Percentiles rank a stretch among this genome's conserved stretches.
Evolutionary conservation across 1,140 invertebrate species (phyloP).

Genomic region (Bombyx mandarina): DNA sequence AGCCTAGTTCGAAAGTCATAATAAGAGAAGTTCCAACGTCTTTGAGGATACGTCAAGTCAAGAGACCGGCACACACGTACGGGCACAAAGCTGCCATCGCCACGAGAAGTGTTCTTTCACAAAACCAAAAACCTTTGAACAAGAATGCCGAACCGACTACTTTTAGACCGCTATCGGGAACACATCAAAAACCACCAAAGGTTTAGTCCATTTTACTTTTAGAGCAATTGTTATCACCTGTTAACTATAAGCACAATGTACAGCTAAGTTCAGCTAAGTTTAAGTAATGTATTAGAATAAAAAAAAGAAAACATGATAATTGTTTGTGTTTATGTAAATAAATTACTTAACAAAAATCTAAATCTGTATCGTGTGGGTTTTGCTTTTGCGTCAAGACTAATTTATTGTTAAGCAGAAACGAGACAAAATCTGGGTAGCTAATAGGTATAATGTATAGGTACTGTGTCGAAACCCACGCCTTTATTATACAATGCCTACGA

Average conservation of each 20-base stretch:
- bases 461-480: no score
- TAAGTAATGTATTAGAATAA: no score
- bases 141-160: slow-evolving; percentile 47
- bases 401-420: no score
- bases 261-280: slow-evolving; percentile 10
- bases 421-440: no score
- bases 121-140: slow-evolving; percentile 23
- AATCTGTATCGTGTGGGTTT: no score
- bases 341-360: no score
- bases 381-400: no score
- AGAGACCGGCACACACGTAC: slow-evolving; percentile 22
- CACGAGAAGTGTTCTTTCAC: slow-evolving; percentile 11
- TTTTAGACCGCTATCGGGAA: slow-evolving; percentile 33
- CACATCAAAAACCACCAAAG: slow-evolving; percentile 39
- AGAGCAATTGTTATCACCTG: slow-evolving; percentile 25
- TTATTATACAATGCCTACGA: no score
- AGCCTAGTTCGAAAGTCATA: slow-evolving; percentile 36
- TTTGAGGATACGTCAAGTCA: slow-evolving; percentile 21
- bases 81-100: slow-evolving; percentile 21
- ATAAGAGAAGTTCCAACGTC: slow-evolving; percentile 32
- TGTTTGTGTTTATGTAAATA: no score
- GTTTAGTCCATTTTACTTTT: slow-evolving; percentile 22
- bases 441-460: no score
- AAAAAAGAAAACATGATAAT: no score
- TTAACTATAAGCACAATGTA: slow-evolving; percentile 33